Conservation (phyloP, 2,888 invertebrate genomes). For the Piscicola geometra region DNA sequence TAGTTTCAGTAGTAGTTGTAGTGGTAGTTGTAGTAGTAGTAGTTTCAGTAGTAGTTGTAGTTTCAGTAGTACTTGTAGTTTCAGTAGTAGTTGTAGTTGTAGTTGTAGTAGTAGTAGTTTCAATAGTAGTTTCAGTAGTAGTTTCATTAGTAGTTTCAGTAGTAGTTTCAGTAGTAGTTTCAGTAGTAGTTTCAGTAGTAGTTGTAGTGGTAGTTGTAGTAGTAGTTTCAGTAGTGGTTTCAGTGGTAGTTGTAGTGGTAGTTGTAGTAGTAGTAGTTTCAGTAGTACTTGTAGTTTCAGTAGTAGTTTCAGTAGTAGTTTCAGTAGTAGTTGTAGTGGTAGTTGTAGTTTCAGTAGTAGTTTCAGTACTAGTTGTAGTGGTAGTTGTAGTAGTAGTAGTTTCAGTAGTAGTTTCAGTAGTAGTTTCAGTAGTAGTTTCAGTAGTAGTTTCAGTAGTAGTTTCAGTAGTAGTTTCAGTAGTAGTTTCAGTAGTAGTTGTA, state of each 20-base stretch:
- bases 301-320: slow-evolving; percentile 36
- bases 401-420: no score
- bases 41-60: slow-evolving; percentile 34
- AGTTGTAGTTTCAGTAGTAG: neutral
- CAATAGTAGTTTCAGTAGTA: slow-evolving; percentile 37
- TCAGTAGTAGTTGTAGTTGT: slow-evolving; percentile 35
- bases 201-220: slow-evolving; percentile 1
- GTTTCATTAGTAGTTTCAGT: neutral
- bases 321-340: slow-evolving; percentile 26
- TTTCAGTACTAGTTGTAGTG: no score
- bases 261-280: slow-evolving; percentile 37
- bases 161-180: neutral
- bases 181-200: neutral
- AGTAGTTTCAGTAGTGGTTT: slow-evolving; percentile 25
- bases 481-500: slow-evolving; percentile 23
- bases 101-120: slow-evolving; percentile 37
- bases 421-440: slow-evolving; percentile 11
- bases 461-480: slow-evolving; percentile 31
- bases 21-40: slow-evolving; percentile 31
- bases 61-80: slow-evolving; percentile 36
- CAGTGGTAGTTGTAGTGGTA: slow-evolving; percentile 36
- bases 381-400: no score
- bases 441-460: slow-evolving; percentile 32
- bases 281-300: slow-evolving; percentile 34
- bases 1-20: slow-evolving; percentile 30